Evolutionary conservation across 2,888 invertebrate species (phyloP).

Genomic region (Dermolepida albohirtum): DNA sequence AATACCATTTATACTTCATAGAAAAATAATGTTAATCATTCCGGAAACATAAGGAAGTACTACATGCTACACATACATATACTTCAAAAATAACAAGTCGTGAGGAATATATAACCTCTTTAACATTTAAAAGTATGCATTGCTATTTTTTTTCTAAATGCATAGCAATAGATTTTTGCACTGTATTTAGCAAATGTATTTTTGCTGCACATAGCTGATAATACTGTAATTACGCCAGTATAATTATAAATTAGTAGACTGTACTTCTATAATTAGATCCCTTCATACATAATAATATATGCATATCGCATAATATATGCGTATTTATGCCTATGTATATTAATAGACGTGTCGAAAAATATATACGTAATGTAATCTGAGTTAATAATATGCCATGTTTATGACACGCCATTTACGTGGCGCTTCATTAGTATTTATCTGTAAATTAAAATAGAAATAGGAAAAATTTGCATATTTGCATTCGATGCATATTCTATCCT

Average conservation of each 20-base stretch:
- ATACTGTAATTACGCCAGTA: constrained; percentile 10
- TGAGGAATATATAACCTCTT: neutral
- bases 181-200: neutral
- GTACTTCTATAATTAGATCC: constrained; percentile 18
- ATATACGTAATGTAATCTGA: neutral
- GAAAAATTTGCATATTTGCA: no score
- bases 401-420: no score
- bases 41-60: no score
- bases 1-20: no score
- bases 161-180: neutral
- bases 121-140: neutral
- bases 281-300: constrained; percentile 6
- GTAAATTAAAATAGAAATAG: no score
- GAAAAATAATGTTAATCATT: no score
- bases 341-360: neutral
- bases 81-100: no score
- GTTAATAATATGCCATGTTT: no score
- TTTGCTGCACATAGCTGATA: neutral
- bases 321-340: neutral
- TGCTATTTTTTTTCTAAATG: neutral
- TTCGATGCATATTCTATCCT: no score
- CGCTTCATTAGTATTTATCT: no score
- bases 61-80: no score
- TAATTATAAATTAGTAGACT: constrained; percentile 9
- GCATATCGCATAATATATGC: neutral